A percentile compares a stretch with the other conserved stretches of the same genome.
phyloP scores from a whole-genome alignment of 2,888 invertebrate species.

The Tachina fera region DNA sequence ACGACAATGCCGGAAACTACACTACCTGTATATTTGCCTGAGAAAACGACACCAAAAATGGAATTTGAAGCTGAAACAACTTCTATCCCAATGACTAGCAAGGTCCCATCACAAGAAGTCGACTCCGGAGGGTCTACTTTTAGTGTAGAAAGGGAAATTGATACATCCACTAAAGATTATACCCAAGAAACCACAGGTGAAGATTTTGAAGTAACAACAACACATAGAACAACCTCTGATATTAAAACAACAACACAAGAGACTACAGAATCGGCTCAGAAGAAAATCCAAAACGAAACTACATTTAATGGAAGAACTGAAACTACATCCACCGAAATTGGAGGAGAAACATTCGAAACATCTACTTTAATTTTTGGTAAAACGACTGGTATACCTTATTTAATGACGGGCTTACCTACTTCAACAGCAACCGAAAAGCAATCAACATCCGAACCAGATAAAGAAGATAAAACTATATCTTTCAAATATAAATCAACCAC shows the following conservation, averaged over 20 bases:
- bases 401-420: constrained; percentile 43
- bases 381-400: constrained; percentile 62
- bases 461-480: neutral
- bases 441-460: neutral
- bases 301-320: neutral
- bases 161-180: neutral
- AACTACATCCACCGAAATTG: neutral
- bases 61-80: neutral
- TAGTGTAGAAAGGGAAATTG: neutral
- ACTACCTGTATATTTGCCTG: neutral
- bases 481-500: neutral
- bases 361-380: constrained; percentile 49
- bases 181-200: neutral
- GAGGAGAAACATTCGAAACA: constrained; percentile 13
- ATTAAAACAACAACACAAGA: neutral
- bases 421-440: neutral
- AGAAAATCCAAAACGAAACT: neutral
- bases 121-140: neutral
- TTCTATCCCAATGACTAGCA: neutral
- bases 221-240: neutral
- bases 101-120: neutral
- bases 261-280: neutral
- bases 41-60: neutral
- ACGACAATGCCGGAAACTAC: too few species aligned
- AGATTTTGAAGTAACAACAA: constrained; percentile 20